A percentile compares a stretch with the other conserved stretches of the same genome.
phyloP scores from a whole-genome alignment of 2,888 invertebrate species.

The Philereme transversata region DNA sequence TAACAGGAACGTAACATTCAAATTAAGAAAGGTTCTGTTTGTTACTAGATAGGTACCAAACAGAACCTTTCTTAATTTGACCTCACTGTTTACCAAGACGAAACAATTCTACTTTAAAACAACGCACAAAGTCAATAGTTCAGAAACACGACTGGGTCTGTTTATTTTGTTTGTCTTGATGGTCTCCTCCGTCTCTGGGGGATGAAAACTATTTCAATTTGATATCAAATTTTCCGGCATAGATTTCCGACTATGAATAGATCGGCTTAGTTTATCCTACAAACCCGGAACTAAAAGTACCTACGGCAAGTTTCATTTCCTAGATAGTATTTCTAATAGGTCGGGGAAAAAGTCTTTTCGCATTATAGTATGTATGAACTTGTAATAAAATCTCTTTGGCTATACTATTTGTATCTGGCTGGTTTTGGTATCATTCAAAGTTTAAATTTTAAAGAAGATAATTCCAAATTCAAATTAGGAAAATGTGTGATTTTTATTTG shows the following conservation, averaged over 20 bases:
- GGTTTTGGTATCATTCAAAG: too few species aligned
- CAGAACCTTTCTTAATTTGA: not conserved
- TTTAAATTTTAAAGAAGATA: too few species aligned
- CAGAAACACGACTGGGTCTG: not conserved
- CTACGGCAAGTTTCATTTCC: not conserved
- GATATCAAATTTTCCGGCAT: not conserved
- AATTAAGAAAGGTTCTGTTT: too few species aligned
- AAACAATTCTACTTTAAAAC: not conserved
- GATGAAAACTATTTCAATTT: not conserved
- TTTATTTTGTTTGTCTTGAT: not conserved
- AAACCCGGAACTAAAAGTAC: too few species aligned
- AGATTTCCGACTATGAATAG: not conserved
- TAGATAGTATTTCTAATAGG: slow-evolving; percentile 1
- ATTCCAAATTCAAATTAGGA: too few species aligned
- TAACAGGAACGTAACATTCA: too few species aligned
- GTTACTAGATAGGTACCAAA: too few species aligned
- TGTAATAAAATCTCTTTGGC: too few species aligned
- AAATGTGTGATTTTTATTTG: too few species aligned
- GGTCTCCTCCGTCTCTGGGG: not conserved
- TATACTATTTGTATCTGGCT: too few species aligned
- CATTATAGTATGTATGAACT: too few species aligned
- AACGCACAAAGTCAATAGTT: not conserved
- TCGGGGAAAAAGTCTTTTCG: too few species aligned
- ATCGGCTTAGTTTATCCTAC: not conserved
- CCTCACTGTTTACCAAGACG: not conserved